These are phyloP conservation scores for Eubasilissa splendida DNA, from an alignment of 2,888 invertebrate species.

Conservation along the genomic window DNA sequence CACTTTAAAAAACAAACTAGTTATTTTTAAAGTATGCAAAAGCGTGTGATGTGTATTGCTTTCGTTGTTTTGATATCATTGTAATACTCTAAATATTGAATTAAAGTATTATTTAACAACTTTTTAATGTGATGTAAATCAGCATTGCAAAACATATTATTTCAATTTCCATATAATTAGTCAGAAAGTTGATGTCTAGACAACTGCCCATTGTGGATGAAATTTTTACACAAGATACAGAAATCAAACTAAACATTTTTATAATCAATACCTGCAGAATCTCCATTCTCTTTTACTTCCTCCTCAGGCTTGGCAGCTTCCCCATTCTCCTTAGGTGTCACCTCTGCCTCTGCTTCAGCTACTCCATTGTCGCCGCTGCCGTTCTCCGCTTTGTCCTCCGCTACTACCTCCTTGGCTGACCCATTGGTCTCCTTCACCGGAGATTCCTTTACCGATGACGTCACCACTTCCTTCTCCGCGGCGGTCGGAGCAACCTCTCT, in stretches of 20 bases:
- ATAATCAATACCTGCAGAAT: conserved; percentile 53
- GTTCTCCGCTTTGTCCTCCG: conserved; percentile 62
- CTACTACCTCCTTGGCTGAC: conserved; percentile 68
- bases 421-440: conserved; percentile 67
- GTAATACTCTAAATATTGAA: no score
- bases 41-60: no score
- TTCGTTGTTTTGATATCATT: no score
- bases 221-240: no score
- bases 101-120: no score
- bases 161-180: background rate
- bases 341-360: conserved; percentile 63
- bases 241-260: no score
- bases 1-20: no score
- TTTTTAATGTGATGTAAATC: no score
- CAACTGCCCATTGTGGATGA: no score
- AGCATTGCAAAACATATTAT: background rate
- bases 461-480: conserved; percentile 62
- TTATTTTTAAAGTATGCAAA: no score
- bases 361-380: conserved; percentile 60
- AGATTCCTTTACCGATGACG: conserved; percentile 66
- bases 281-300: conserved; percentile 66
- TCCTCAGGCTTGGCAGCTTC: conserved; percentile 41
- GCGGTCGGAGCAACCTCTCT: conserved; percentile 62
- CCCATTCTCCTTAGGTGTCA: conserved; percentile 58
- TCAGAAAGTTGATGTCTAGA: background rate